A percentile compares a stretch with the other conserved stretches of the same genome.
Conservation (phyloP, 2,797 vertebrate genomes). For the Rhodeus uyekii region DNA sequence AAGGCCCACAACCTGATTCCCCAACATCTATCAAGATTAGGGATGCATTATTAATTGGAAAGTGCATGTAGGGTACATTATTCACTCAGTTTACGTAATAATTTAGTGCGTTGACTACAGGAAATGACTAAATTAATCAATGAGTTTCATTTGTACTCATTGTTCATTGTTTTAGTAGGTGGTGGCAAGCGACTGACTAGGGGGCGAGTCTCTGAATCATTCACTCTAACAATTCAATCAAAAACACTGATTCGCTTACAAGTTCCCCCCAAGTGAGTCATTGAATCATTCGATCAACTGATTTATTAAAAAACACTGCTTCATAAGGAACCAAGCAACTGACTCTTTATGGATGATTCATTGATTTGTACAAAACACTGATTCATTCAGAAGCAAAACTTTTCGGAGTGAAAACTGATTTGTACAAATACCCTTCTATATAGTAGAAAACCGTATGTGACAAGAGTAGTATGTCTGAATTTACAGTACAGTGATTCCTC, state of each 20-base stretch:
- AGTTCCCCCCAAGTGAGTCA: too few relatives aligned
- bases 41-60: background rate
- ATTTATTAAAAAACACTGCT: background rate
- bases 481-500: too few relatives aligned
- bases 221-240: background rate
- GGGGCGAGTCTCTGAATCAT: background rate
- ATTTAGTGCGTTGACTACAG: background rate
- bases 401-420: background rate
- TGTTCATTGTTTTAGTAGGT: too few relatives aligned
- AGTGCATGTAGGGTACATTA: background rate
- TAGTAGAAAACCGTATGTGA: background rate
- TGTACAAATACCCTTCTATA: background rate
- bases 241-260: too few relatives aligned
- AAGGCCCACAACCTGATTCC: background rate
- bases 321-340: background rate
- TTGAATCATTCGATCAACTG: background rate
- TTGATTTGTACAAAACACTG: background rate
- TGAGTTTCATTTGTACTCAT: background rate
- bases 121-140: background rate
- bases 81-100: background rate
- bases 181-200: background rate
- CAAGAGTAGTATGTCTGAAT: background rate
- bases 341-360: background rate
- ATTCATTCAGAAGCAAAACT: background rate
- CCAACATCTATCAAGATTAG: background rate